Base-by-base conservation (phyloP, 2,113 vertebrate genomes). In the Tichodroma muraria region DNA sequence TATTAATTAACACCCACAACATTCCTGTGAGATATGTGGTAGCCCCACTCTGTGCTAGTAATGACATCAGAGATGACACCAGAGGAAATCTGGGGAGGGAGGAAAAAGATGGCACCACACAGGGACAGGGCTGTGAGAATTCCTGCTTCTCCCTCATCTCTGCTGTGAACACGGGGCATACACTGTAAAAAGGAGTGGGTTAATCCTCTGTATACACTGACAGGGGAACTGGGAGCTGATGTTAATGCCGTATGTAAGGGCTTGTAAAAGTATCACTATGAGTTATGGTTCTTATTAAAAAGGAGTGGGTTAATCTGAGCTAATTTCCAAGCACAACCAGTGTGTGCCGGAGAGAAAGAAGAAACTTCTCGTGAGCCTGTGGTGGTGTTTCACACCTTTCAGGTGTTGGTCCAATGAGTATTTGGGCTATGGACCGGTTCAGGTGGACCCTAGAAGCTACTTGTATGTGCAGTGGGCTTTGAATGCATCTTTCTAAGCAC, bases 1-100 rank as follows among this genome's bases (percentile, higher is more conserved):
- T 95, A 71, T 92, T 95, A 94, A 90, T 95, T 95, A 96, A 93
- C 6, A 18, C 13, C 64, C 38, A 71, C 64, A 73, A 64, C 28
- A 78, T 81, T 80, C 81, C 93, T 84, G 44, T 72, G 88, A 95
- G 76, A 83, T 61, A 25, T 13, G 3, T 80, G 38, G n/a, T 91
- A 88, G n/a, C 70, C 15, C 22, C 0, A 1, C 82, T 89, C 60
- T 30, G 17, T 80, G 28, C 47, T 83, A 59, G 22, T 44, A 68
- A 56, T 71, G 68, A 52, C 71, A 73, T 70, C 54, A 59, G 81
- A 72, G 24, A n/a, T 88, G 89, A 91, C 56, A 90, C 37, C 49
- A 82, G 47, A 80, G 44, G 18, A 91, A 80, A 66, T 80, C 23
- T 71, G 35, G 20, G 63, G 15, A 70, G 13, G 25, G 28, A 77